Base-by-base conservation (phyloP, 2,113 vertebrate species). In the Ictalurus punctatus region DNA sequence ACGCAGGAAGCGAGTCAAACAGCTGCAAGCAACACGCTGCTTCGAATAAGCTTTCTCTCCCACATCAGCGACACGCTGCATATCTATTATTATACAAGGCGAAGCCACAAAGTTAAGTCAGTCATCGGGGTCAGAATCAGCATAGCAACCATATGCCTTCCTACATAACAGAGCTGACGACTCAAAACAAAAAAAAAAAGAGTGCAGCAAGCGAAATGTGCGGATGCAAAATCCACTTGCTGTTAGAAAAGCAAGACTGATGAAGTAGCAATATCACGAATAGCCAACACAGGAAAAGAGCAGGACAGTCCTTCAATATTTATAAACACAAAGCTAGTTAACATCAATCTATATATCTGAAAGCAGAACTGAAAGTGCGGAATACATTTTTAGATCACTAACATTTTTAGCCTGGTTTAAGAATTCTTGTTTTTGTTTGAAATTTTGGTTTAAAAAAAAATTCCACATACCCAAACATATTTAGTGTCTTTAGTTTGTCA, bases 31-130 rank as follows among this genome's bases (percentile, higher is more conserved):
- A n/a, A 78, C 13, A 65, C 59, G 88, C 48, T 73, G 37, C 19
- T 17, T 25, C 80, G 30, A 65, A 63, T 76, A 76, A 82, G 67
- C 82, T 82, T 63, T 61, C 69, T 83, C 48, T 63, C 76, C n/a
- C 13, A 58, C 85, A 40, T 34, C 65, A 58, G 56, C 16, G 34
- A 85, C 58, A 73, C 7, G 16, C 56, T 48, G 76, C 86, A 69
- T 86, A 61, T 86, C 88, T 90, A 89, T 88, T 86, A 88, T 88
- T 88, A 90, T 37, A 83, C 59, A 67, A n/a, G 2, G 82, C 52
- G 17, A 89, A 86, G 74, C 86, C 88, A 78, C 88, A 87, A 30
- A 80, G 88, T 25, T 73, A 25, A 25, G 73, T 76, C 1, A 27
- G 80, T 88, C 67, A 91, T 52, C 52, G 9, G 69, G 73, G 69